Evolutionary conservation across 2,113 vertebrate species (phyloP).

Genomic region (Zosterops pallidus): DNA sequence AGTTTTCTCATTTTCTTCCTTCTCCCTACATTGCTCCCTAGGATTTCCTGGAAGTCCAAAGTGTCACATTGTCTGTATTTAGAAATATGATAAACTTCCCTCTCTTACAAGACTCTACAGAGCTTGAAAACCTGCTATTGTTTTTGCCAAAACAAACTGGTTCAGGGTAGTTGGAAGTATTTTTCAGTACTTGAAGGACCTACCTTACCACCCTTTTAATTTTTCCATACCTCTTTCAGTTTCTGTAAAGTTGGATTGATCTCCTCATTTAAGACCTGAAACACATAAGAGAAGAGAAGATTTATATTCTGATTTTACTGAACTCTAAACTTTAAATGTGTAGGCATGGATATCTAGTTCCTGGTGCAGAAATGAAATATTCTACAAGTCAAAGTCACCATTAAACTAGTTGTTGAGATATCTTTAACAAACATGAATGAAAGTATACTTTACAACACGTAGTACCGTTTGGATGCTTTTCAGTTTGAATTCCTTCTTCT

Average conservation of each 20-base stretch:
- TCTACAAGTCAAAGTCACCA: neutral
- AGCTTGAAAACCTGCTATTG: neutral
- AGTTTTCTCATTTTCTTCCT: neutral
- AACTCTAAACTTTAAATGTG: neutral
- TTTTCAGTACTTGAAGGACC: neutral
- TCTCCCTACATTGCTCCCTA: neutral
- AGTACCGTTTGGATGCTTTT: slow-evolving; percentile 87
- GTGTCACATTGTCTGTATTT: neutral
- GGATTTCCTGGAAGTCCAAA: neutral
- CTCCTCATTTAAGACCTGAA: slow-evolving; percentile 90
- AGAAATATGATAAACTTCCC: neutral
- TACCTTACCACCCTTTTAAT: neutral
- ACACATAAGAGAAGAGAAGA: neutral
- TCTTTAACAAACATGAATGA: neutral
- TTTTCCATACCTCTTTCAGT: slow-evolving; percentile 85
- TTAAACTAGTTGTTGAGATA: neutral
- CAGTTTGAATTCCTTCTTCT: slow-evolving; percentile 93
- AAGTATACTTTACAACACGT: neutral
- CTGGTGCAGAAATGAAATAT: neutral
- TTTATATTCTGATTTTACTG: neutral
- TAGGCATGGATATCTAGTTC: neutral
- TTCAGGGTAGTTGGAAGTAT: neutral
- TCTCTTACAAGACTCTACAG: neutral
- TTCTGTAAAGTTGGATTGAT: slow-evolving; percentile 91
- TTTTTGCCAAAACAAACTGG: neutral